Conservation (phyloP, 2,888 invertebrate species). For the Ectropis crepuscularia region DNA sequence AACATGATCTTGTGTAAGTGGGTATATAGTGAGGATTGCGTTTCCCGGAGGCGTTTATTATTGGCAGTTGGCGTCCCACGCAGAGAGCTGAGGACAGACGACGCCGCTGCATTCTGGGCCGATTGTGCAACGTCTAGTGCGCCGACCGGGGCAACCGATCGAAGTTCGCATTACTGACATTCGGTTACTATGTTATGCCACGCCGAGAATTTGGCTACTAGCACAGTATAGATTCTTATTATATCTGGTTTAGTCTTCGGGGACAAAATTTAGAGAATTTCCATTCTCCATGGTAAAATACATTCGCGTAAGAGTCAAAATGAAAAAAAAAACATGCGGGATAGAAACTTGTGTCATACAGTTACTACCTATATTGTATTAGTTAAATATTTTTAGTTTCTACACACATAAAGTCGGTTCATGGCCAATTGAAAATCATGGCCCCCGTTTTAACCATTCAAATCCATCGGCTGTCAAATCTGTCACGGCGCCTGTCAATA, state of each 20-base stretch:
- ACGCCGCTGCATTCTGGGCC: conserved; percentile 69
- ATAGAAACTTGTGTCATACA: no score
- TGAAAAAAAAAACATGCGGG: no score
- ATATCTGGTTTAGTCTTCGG: no score
- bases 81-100: conserved; percentile 50
- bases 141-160: conserved; percentile 49
- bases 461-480: conserved; percentile 10
- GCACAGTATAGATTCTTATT: neutral
- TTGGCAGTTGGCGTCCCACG: conserved; percentile 53
- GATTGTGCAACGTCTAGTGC: conserved; percentile 64
- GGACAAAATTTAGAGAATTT: no score
- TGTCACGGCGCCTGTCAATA: conserved; percentile 11
- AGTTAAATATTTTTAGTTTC: neutral
- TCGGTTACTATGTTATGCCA: conserved; percentile 15
- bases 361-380: no score
- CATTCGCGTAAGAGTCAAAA: no score
- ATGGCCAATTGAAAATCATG: neutral
- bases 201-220: conserved; percentile 7
- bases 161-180: conserved; percentile 41
- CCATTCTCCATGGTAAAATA: no score
- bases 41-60: conserved; percentile 45
- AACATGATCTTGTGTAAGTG: conserved; percentile 6
- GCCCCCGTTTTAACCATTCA: neutral
- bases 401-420: neutral
- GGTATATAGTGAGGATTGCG: conserved; percentile 22